Conservation (phyloP, 2,888 invertebrate genomes). For the Oxystoma pomonae region DNA sequence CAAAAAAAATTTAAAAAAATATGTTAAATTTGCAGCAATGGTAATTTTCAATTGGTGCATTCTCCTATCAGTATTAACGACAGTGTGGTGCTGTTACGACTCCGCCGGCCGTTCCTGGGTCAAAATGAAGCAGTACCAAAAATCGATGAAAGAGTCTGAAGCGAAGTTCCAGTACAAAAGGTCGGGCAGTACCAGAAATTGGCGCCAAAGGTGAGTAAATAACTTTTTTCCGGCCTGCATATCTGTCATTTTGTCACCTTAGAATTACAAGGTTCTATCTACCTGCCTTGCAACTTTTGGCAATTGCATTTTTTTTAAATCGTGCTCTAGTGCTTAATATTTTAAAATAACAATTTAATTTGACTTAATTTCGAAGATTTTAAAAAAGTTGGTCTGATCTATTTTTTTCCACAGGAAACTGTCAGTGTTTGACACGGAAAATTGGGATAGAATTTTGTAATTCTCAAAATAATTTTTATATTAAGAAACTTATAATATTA, state of each 20-base stretch:
- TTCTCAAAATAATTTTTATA: too few species aligned
- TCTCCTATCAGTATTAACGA: slow-evolving; percentile 65
- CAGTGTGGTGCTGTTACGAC: slow-evolving; percentile 84
- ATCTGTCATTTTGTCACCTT: neutral
- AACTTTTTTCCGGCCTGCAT: neutral
- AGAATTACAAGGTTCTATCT: neutral
- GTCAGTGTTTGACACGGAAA: too few species aligned
- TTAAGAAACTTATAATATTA: too few species aligned
- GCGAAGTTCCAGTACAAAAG: slow-evolving; percentile 71
- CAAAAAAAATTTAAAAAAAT: too few species aligned
- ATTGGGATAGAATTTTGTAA: too few species aligned
- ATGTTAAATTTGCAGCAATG: slow-evolving; percentile 47
- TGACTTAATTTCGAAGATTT: too few species aligned
- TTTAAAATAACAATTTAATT: too few species aligned
- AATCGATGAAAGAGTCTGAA: slow-evolving; percentile 73
- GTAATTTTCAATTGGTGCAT: slow-evolving; percentile 76
- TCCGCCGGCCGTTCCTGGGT: slow-evolving; percentile 87
- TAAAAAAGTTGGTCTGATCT: too few species aligned
- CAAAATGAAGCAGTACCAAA: slow-evolving; percentile 83
- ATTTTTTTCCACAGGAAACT: too few species aligned
- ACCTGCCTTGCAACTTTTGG: too few species aligned
- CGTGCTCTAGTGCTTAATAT: too few species aligned
- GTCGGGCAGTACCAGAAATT: slow-evolving; percentile 75
- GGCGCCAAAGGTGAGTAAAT: slow-evolving; percentile 68
- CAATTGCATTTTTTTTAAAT: too few species aligned